These are phyloP conservation scores for Pheosia tremula DNA, from an alignment of 2,888 invertebrate genomes.

Conservation along the genomic window DNA sequence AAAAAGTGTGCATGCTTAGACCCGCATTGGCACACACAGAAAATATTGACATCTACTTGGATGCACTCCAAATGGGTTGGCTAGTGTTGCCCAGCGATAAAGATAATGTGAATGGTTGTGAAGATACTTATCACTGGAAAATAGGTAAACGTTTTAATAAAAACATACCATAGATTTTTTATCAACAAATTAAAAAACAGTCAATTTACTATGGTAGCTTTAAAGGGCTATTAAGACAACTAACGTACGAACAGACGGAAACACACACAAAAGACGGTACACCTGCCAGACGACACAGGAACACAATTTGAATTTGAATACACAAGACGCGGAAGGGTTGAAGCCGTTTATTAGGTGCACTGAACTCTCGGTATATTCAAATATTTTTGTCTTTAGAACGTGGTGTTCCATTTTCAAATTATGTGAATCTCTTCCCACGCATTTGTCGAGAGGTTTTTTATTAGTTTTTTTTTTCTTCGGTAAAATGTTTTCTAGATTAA, in stretches of 20 bases:
- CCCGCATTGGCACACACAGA: too few relatives aligned
- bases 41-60: too few relatives aligned
- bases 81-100: too few relatives aligned
- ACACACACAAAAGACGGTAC: slow-evolving; percentile 69
- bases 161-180: too few relatives aligned
- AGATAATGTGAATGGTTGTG: too few relatives aligned
- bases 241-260: slow-evolving; percentile 63
- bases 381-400: slow-evolving; percentile 21
- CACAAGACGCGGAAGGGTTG: slow-evolving; percentile 64
- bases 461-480: too few relatives aligned
- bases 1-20: too few relatives aligned
- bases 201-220: slow-evolving; percentile 23
- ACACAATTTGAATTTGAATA: slow-evolving; percentile 77
- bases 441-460: background rate
- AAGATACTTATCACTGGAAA: too few relatives aligned
- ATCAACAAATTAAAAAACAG: slow-evolving; percentile 1
- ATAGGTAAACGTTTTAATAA: too few relatives aligned
- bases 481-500: background rate
- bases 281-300: slow-evolving; percentile 62
- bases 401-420: slow-evolving; percentile 11
- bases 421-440: slow-evolving; percentile 1
- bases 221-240: slow-evolving; percentile 47
- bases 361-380: slow-evolving; percentile 39
- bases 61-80: too few relatives aligned
- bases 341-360: slow-evolving; percentile 54